Evolutionary conservation across 2,113 vertebrate genomes (phyloP).

Genomic region (Microtus pennsylvanicus): DNA sequence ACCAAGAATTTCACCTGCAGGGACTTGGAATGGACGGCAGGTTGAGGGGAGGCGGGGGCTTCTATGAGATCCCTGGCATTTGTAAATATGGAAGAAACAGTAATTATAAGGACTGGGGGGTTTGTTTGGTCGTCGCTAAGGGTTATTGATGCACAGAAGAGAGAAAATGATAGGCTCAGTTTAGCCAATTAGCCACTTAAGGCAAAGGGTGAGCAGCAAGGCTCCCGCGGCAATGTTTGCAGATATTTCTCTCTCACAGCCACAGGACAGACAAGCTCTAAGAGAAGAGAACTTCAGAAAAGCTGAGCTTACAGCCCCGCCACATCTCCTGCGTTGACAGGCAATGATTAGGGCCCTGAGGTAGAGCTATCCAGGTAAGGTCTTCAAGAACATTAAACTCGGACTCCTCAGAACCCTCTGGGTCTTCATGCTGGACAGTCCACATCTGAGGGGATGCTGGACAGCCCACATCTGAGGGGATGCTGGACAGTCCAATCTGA

Average conservation of each 20-base stretch:
- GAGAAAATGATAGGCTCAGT: constrained; percentile 60
- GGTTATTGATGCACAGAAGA: constrained; percentile 39
- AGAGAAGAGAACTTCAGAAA: neutral
- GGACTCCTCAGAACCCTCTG: neutral
- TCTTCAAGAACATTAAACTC: neutral
- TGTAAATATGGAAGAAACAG: constrained; percentile 53
- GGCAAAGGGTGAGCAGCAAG: constrained; percentile 33
- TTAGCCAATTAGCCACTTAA: constrained; percentile 49
- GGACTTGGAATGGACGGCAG: constrained; percentile 56
- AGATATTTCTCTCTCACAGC: neutral
- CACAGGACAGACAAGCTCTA: neutral
- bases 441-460: too few relatives aligned
- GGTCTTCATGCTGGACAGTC: neutral
- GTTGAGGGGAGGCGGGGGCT: neutral
- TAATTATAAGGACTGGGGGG: constrained; percentile 46
- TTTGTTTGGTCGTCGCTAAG: constrained; percentile 53
- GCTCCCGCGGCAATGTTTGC: neutral
- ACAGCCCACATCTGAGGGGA: neutral
- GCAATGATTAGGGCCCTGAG: neutral
- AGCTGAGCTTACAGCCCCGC: neutral
- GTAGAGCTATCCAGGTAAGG: neutral
- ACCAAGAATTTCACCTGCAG: constrained; percentile 67
- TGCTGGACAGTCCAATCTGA: neutral
- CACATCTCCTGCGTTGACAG: neutral
- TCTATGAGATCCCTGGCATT: constrained; percentile 50